Evolutionary conservation across 1,140 invertebrate genomes (phyloP).

Genomic region (Ctenoplectra terminalis): DNA sequence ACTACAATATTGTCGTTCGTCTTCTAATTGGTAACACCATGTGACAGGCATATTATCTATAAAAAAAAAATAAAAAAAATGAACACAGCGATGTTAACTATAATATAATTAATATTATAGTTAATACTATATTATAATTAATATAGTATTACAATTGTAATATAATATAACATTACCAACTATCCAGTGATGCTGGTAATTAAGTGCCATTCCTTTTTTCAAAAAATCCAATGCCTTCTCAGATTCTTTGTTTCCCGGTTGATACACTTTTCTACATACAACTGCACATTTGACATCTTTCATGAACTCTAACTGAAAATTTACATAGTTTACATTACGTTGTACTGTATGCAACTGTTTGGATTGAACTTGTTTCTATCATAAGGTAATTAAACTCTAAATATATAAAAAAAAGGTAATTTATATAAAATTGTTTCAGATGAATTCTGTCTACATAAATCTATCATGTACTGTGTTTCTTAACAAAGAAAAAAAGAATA

Average conservation of each 20-base stretch:
- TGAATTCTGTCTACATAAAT: too few relatives aligned
- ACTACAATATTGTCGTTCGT: constrained; percentile 92
- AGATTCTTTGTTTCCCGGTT: constrained; percentile 85
- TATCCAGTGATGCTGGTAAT: constrained; percentile 99
- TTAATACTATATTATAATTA: too few relatives aligned
- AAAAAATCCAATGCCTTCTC: constrained; percentile 90
- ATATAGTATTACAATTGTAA: constrained; percentile 10
- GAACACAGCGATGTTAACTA: background rate
- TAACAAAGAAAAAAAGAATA: too few relatives aligned
- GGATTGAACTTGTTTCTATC: too few relatives aligned
- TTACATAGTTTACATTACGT: constrained; percentile 9
- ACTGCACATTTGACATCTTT: constrained; percentile 88
- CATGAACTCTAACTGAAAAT: constrained; percentile 85
- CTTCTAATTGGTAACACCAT: constrained; percentile 95
- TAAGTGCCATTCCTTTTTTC: constrained; percentile 96
- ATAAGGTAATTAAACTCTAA: too few relatives aligned
- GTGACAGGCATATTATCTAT: constrained; percentile 98
- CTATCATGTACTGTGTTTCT: too few relatives aligned
- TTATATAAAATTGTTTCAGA: too few relatives aligned
- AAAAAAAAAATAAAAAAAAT: constrained; percentile 34
- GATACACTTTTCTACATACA: constrained; percentile 91
- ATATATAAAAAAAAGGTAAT: too few relatives aligned
- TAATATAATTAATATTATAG: too few relatives aligned
- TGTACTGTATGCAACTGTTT: too few relatives aligned
- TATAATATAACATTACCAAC: constrained; percentile 84